Percentiles rank a stretch among this genome's conserved stretches.
These are phyloP conservation scores for Hestina assimilis DNA, from an alignment of 1,140 invertebrate species.

Conservation along the genomic window DNA sequence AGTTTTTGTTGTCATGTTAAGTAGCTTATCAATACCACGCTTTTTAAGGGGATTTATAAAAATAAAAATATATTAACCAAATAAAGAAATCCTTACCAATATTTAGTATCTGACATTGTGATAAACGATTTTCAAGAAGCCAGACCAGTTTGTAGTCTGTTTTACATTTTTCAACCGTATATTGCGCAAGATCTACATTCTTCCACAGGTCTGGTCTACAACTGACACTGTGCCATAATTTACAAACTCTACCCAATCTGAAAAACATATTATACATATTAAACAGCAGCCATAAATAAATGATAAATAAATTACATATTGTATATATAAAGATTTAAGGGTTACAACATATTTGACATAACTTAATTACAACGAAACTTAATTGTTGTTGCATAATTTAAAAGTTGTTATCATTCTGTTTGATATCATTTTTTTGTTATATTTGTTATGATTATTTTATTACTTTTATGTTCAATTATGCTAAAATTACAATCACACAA, in stretches of 20 bases:
- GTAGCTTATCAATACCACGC: no score
- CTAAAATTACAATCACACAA: no score
- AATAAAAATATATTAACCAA: neutral
- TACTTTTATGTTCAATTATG: no score
- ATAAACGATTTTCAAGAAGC: conserved; percentile 86
- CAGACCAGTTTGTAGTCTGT: conserved; percentile 86
- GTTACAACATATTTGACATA: no score
- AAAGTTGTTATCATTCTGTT: no score
- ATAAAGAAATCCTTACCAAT: conserved; percentile 80
- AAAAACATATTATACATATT: conserved; percentile 31
- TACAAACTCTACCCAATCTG: conserved; percentile 87
- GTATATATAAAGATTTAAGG: no score
- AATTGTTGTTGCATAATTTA: no score
- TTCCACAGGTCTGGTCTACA: conserved; percentile 85
- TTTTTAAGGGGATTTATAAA: no score
- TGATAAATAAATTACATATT: neutral
- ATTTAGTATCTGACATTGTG: conserved; percentile 85
- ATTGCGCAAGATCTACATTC: conserved; percentile 86
- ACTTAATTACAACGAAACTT: no score
- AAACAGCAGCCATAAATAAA: neutral
- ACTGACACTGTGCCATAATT: conserved; percentile 85
- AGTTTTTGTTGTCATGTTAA: no score
- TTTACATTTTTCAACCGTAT: conserved; percentile 85
- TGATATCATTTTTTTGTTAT: no score
- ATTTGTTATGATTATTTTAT: no score